phyloP scores from a whole-genome alignment of 1,140 invertebrate genomes.

The Drosophila gunungcola region DNA sequence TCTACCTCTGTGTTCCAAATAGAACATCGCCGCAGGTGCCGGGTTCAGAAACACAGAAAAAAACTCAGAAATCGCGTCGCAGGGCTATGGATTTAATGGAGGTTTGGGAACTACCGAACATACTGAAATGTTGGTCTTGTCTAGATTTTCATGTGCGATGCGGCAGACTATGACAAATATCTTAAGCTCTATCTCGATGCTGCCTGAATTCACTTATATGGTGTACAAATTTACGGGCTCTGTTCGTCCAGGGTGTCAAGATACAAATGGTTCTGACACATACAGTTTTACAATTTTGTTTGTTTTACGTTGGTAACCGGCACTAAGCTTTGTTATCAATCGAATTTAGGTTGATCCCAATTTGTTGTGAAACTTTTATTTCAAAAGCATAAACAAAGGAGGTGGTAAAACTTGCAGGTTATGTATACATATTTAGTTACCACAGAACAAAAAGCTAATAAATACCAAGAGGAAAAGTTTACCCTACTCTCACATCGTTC shows the following conservation, averaged over 20 bases:
- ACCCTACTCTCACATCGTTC: too few relatives aligned
- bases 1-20: slow-evolving; percentile 47
- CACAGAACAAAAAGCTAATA: too few relatives aligned
- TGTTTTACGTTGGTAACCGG: slow-evolving; percentile 5
- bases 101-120: slow-evolving; percentile 1
- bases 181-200: slow-evolving; percentile 48
- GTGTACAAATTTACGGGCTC: slow-evolving; percentile 23
- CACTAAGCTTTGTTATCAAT: slow-evolving; percentile 31
- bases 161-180: slow-evolving; percentile 32
- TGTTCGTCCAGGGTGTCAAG: slow-evolving; percentile 17
- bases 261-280: slow-evolving; percentile 21
- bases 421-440: too few relatives aligned
- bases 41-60: slow-evolving; percentile 9
- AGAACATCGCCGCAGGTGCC: slow-evolving; percentile 53
- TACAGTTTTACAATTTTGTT: neutral
- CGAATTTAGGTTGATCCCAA: neutral
- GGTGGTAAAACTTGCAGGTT: too few relatives aligned
- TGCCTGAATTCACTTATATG: slow-evolving; percentile 46
- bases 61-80: slow-evolving; percentile 7
- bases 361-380: too few relatives aligned
- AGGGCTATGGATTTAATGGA: too few relatives aligned
- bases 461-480: too few relatives aligned
- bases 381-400: too few relatives aligned
- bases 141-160: slow-evolving; percentile 32
- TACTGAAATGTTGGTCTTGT: slow-evolving; percentile 31